Conservation (phyloP, 2,888 invertebrate genomes). For the Calliphora vomitoria region DNA sequence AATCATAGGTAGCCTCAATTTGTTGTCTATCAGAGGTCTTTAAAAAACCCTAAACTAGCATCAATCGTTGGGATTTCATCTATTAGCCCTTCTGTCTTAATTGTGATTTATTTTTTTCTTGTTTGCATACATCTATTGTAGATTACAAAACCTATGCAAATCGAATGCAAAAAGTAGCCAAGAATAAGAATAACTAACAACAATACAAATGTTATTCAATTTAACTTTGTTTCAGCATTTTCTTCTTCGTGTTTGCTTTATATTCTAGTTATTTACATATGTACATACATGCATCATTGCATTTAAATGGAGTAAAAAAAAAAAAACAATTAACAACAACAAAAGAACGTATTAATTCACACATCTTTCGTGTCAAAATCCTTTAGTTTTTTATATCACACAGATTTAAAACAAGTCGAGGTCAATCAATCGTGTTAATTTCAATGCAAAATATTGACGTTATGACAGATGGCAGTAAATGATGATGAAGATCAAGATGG, state of each 20-base stretch:
- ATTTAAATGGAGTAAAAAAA: conserved; percentile 32
- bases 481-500: conserved; percentile 1
- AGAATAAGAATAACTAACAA: conserved; percentile 42
- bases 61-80: no score
- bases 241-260: not conserved
- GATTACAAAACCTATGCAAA: conserved; percentile 70
- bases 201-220: conserved; percentile 66
- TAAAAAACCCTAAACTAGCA: no score
- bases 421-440: conserved; percentile 61
- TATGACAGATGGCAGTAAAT: conserved; percentile 55
- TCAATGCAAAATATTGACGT: conserved; percentile 58
- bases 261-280: not conserved
- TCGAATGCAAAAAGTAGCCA: conserved; percentile 56
- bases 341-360: conserved; percentile 62
- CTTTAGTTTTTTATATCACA: conserved; percentile 60
- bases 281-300: not conserved
- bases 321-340: not conserved
- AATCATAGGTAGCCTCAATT: no score
- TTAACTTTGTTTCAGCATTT: conserved; percentile 24
- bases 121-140: conserved; percentile 44
- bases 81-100: not conserved
- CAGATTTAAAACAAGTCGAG: conserved; percentile 65
- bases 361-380: conserved; percentile 72
- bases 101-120: not conserved
- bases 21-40: no score